phyloP scores from a whole-genome alignment of 2,888 invertebrate genomes.

The Sialis fuliginosa region DNA sequence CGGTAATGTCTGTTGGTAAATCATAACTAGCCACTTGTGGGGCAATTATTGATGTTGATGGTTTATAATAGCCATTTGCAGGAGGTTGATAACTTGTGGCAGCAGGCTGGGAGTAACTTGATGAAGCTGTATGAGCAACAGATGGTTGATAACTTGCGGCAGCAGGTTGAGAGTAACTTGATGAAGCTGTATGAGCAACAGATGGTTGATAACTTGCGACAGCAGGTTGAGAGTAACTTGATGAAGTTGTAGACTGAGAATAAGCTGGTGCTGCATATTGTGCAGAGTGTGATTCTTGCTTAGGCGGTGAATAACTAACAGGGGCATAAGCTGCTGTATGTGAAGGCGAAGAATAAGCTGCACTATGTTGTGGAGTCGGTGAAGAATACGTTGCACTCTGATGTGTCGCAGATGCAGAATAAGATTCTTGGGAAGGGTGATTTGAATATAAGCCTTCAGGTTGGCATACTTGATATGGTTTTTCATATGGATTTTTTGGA shows the following conservation, averaged over 20 bases:
- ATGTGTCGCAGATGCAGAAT: slow-evolving; percentile 9
- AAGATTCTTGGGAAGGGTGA: slow-evolving; percentile 1
- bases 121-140: not conserved
- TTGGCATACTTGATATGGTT: slow-evolving; percentile 24
- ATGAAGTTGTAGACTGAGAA: not conserved
- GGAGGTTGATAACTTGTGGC: not conserved
- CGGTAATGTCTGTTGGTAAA: too few species aligned
- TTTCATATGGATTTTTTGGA: slow-evolving; percentile 21
- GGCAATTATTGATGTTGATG: too few species aligned
- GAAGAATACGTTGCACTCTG: slow-evolving; percentile 2
- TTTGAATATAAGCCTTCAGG: slow-evolving; percentile 8
- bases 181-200: not conserved
- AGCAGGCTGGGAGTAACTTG: not conserved
- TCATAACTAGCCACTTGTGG: too few species aligned
- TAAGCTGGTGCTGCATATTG: not conserved
- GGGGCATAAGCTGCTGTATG: slow-evolving; percentile 2
- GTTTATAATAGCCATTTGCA: not conserved
- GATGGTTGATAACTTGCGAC: not conserved
- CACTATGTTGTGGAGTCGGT: slow-evolving; percentile 1
- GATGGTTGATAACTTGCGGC: not conserved
- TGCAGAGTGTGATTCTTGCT: not conserved
- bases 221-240: not conserved
- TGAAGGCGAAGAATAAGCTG: slow-evolving; percentile 1
- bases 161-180: not conserved
- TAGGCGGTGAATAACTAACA: slow-evolving; percentile 2